Conservation (phyloP, 2,113 vertebrate species). For the Riparia riparia region DNA sequence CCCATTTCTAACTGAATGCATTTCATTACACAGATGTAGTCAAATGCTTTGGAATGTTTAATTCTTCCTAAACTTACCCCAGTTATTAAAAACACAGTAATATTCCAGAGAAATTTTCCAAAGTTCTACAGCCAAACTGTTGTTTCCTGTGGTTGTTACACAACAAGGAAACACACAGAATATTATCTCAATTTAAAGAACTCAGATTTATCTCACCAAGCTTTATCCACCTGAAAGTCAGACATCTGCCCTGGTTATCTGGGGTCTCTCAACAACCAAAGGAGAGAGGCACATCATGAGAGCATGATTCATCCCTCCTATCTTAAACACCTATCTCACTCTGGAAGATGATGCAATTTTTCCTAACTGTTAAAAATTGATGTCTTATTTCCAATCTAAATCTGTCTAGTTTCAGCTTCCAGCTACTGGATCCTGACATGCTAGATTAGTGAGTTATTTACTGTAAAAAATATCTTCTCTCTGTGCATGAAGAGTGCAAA, state of each 20-base stretch:
- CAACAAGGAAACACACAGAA: background rate
- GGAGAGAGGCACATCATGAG: background rate
- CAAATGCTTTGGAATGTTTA: background rate
- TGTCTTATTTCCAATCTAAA: slow-evolving; percentile 51
- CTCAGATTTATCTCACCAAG: background rate
- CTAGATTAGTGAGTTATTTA: slow-evolving; percentile 47
- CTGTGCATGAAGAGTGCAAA: background rate
- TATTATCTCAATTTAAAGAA: background rate
- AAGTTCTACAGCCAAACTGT: background rate
- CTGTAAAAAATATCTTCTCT: background rate
- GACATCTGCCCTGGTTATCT: background rate
- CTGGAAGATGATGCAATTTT: slow-evolving; percentile 35
- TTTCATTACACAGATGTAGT: background rate
- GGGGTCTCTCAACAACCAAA: background rate
- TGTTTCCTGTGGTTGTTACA: background rate
- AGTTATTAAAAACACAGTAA: background rate
- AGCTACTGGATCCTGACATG: slow-evolving; percentile 20
- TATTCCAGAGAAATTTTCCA: background rate
- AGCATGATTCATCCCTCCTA: background rate
- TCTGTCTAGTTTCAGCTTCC: slow-evolving; percentile 23
- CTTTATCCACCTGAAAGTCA: background rate
- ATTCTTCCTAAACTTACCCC: background rate
- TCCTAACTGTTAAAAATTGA: slow-evolving; percentile 9
- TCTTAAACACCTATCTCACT: slow-evolving; percentile 34
- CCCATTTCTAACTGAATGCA: background rate